A percentile compares a stretch with the other conserved stretches of the same genome.
phyloP scores from a whole-genome alignment of 2,113 vertebrate genomes.

The Silurus asotus region DNA sequence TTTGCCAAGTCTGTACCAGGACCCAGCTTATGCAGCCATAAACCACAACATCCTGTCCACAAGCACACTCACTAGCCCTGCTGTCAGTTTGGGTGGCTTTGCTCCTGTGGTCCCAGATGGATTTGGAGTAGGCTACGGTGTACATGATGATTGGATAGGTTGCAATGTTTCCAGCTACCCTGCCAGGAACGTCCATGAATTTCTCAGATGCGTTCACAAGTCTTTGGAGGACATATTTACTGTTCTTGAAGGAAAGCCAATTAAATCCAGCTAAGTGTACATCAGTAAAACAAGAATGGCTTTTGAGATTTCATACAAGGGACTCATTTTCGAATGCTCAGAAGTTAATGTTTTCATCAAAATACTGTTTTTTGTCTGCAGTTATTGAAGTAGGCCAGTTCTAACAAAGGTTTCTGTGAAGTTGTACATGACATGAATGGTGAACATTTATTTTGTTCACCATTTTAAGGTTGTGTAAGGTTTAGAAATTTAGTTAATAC shows the following conservation, averaged over 20 bases:
- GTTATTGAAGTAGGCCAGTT: background rate
- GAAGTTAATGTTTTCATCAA: background rate
- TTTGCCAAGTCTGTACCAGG: slow-evolving; percentile 80
- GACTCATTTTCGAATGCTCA: background rate
- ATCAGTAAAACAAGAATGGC: background rate
- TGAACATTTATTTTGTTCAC: background rate
- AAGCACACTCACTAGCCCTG: slow-evolving; percentile 86
- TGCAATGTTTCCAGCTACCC: slow-evolving; percentile 89
- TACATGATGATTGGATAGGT: slow-evolving; percentile 89
- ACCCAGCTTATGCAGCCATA: slow-evolving; percentile 82
- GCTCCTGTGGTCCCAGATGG: slow-evolving; percentile 92
- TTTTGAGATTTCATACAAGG: background rate
- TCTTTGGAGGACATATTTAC: slow-evolving; percentile 90
- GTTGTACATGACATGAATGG: background rate
- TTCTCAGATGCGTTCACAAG: slow-evolving; percentile 84
- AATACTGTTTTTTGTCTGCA: background rate
- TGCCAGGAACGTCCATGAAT: slow-evolving; percentile 80
- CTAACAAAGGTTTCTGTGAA: background rate
- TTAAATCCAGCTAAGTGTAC: slow-evolving; percentile 64
- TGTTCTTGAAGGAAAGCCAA: slow-evolving; percentile 81
- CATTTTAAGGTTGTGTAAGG: background rate
- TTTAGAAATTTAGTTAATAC: background rate
- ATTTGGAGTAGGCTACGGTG: slow-evolving; percentile 85
- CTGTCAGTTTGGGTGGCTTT: slow-evolving; percentile 85
- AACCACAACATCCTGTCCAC: slow-evolving; percentile 96